These are phyloP conservation scores for Pipistrellus nathusii DNA, from an alignment of 2,797 vertebrate species.

Conservation along the genomic window DNA sequence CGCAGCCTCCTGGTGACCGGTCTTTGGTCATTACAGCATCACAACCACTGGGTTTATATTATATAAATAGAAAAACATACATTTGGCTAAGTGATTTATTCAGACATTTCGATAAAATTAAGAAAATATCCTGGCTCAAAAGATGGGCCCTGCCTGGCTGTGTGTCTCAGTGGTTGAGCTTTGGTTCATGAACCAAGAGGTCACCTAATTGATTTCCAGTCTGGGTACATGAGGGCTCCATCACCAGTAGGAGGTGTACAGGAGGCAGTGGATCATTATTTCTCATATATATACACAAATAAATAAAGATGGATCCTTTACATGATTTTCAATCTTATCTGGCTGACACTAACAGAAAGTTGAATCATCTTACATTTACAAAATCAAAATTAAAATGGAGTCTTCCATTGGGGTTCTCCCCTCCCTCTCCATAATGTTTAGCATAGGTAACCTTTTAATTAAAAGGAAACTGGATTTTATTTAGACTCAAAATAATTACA, in stretches of 20 bases:
- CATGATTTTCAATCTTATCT: constrained; percentile 5
- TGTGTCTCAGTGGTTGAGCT: too few species aligned
- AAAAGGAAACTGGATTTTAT: constrained; percentile 51
- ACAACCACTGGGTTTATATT: too few species aligned
- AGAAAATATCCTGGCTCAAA: constrained; percentile 37
- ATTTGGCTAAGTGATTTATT: constrained; percentile 3
- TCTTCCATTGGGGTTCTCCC: neutral
- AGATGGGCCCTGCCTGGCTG: neutral
- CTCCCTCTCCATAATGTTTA: neutral
- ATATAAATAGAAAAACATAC: neutral
- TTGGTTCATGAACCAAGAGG: too few species aligned
- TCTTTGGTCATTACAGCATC: too few species aligned
- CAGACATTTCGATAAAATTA: constrained; percentile 30
- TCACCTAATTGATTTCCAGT: too few species aligned
- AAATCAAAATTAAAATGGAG: constrained; percentile 30
- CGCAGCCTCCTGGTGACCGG: too few species aligned
- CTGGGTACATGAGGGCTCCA: too few species aligned
- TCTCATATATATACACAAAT: too few species aligned
- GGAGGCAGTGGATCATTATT: too few species aligned
- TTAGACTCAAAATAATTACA: constrained; percentile 32
- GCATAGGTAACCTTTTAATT: constrained; percentile 28
- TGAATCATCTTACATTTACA: neutral
- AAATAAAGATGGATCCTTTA: neutral
- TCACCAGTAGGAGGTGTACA: too few species aligned
- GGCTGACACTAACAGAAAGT: neutral